Conservation (phyloP, 2,797 vertebrate genomes). For the Coendou prehensilis region DNA sequence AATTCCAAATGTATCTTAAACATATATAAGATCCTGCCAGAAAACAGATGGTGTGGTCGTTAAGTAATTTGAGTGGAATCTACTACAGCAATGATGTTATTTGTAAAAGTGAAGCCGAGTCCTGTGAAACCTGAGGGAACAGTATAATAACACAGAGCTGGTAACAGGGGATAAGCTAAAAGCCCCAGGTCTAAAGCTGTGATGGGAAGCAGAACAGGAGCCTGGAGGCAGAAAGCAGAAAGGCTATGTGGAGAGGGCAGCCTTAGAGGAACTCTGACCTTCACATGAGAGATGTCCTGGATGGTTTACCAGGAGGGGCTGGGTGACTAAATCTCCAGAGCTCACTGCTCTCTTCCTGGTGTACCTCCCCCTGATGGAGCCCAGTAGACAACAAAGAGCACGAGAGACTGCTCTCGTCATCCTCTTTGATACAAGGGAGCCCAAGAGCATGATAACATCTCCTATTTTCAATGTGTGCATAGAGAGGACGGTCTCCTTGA, state of each 20-base stretch:
- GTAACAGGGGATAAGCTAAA: not conserved
- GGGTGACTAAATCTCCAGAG: not conserved
- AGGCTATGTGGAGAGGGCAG: not conserved
- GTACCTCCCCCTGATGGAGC: not conserved
- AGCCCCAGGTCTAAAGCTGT: not conserved
- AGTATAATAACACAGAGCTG: not conserved
- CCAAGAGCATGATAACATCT: not conserved
- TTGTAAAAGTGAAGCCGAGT: not conserved
- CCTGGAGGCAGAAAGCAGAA: not conserved
- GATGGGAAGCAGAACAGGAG: not conserved
- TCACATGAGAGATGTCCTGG: not conserved
- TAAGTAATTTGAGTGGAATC: slow-evolving; percentile 4
- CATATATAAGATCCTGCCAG: not conserved
- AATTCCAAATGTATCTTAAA: slow-evolving; percentile 15
- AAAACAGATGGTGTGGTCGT: slow-evolving; percentile 22
- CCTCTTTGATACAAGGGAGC: not conserved
- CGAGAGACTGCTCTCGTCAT: not conserved
- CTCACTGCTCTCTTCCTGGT: not conserved
- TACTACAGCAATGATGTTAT: not conserved
- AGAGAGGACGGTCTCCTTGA: not conserved
- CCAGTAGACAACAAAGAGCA: not conserved
- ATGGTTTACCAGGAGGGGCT: not conserved
- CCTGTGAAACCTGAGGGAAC: not conserved
- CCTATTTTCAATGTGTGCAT: not conserved
- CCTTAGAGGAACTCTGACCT: not conserved